Conservation (phyloP, 2,113 vertebrate genomes). For the Chascanopsetta lugubris region DNA sequence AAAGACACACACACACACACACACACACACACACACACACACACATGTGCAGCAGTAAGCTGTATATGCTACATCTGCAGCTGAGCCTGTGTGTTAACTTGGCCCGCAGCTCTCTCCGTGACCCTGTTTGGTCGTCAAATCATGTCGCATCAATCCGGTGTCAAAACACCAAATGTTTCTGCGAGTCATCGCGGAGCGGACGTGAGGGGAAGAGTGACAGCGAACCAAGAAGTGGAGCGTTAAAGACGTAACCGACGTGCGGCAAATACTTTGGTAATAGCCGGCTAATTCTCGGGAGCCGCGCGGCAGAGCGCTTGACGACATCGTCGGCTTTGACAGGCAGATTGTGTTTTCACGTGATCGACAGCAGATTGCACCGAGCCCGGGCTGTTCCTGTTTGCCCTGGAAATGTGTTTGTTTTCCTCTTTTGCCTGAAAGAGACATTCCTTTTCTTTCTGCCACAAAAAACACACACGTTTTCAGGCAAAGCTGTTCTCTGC, state of each 20-base stretch:
- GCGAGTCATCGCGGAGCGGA: conserved; percentile 59
- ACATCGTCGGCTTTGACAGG: conserved; percentile 81
- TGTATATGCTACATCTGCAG: conserved; percentile 50
- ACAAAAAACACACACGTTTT: conserved; percentile 53
- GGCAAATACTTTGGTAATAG: conserved; percentile 69
- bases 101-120: conserved; percentile 68
- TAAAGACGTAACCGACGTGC: conserved; percentile 64
- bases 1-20: conserved; percentile 17
- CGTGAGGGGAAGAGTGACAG: conserved; percentile 49
- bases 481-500: conserved; percentile 44
- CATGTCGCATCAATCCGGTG: conserved; percentile 64
- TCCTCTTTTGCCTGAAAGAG: conserved; percentile 68
- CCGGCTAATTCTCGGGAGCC: conserved; percentile 76
- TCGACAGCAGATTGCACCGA: conserved; percentile 76
- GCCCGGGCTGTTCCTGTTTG: conserved; percentile 68
- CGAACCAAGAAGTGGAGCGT: conserved; percentile 47
- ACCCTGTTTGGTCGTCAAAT: conserved; percentile 63
- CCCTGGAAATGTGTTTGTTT: conserved; percentile 76
- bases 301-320: conserved; percentile 75
- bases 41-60: conserved; percentile 15
- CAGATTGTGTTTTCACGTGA: conserved; percentile 83
- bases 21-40: not conserved
- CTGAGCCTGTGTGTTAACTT: conserved; percentile 53
- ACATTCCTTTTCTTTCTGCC: conserved; percentile 60
- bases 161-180: conserved; percentile 63